Conservation (phyloP, 2,888 invertebrate genomes). For the Adineta ricciae region DNA sequence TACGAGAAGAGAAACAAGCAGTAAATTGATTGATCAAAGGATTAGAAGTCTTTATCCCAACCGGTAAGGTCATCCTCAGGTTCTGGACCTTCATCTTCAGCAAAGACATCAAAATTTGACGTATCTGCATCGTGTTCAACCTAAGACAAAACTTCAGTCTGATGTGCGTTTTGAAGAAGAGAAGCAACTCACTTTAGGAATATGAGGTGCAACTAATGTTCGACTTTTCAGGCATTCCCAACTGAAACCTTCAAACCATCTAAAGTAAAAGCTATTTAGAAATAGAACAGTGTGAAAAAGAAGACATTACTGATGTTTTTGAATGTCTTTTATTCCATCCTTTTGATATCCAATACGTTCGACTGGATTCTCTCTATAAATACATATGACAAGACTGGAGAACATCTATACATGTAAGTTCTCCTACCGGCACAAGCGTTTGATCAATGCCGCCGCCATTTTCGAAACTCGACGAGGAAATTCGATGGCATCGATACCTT, state of each 20-base stretch:
- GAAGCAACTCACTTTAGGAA: slow-evolving; percentile 55
- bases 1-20: neutral
- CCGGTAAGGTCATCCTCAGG: slow-evolving; percentile 88
- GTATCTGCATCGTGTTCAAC: slow-evolving; percentile 65
- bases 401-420: too few relatives aligned
- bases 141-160: neutral
- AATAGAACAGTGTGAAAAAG: neutral
- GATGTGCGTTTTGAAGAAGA: too few relatives aligned
- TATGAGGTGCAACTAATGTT: slow-evolving; percentile 78
- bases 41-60: slow-evolving; percentile 90
- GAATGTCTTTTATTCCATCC: slow-evolving; percentile 89
- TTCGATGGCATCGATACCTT: slow-evolving; percentile 93
- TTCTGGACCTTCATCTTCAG: slow-evolving; percentile 69
- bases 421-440: slow-evolving; percentile 66
- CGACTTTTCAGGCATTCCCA: slow-evolving; percentile 85
- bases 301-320: slow-evolving; percentile 65
- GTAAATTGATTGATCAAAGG: slow-evolving; percentile 36
- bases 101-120: slow-evolving; percentile 92
- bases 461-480: slow-evolving; percentile 86
- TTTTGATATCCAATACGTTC: slow-evolving; percentile 90
- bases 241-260: slow-evolving; percentile 98
- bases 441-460: slow-evolving; percentile 85
- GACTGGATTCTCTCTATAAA: slow-evolving; percentile 74
- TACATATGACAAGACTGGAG: too few relatives aligned
- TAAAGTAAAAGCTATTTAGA: neutral